Evolutionary conservation across 2,113 vertebrate genomes (phyloP).

Genomic region (Thryonomys swinderianus): DNA sequence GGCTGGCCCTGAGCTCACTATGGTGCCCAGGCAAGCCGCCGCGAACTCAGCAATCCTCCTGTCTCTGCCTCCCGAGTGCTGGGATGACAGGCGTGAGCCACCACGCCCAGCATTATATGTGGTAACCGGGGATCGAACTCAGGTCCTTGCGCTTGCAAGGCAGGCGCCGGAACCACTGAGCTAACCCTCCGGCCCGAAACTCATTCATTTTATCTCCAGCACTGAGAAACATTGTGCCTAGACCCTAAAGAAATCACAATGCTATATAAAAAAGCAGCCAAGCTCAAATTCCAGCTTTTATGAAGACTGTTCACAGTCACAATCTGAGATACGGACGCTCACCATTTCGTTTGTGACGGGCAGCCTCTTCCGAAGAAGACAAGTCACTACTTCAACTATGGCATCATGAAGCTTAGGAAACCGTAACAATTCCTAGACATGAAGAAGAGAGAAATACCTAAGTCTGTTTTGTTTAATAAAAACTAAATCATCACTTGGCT

Average conservation of each 20-base stretch:
- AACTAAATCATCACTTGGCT: conserved; percentile 17
- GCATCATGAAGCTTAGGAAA: conserved; percentile 99
- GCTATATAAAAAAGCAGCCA: not conserved
- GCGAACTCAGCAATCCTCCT: too few relatives aligned
- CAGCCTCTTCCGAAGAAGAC: conserved; percentile 94
- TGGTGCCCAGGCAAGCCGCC: too few relatives aligned
- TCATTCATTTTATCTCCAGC: too few relatives aligned
- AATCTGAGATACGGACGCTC: conserved; percentile 55
- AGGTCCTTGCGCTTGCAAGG: too few relatives aligned
- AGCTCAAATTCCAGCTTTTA: not conserved
- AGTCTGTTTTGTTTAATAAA: not conserved
- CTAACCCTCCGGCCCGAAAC: too few relatives aligned
- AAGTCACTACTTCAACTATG: conserved; percentile 99
- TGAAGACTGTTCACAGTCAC: not conserved
- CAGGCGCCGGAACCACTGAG: too few relatives aligned
- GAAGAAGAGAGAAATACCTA: not conserved
- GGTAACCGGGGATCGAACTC: too few relatives aligned
- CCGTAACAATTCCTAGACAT: conserved; percentile 93
- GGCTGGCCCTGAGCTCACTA: too few relatives aligned
- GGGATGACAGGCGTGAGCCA: too few relatives aligned
- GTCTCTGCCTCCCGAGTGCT: too few relatives aligned
- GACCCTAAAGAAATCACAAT: conserved; percentile 32
- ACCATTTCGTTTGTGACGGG: conserved; percentile 99
- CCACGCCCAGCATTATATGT: too few relatives aligned
- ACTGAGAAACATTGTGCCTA: not conserved